These are phyloP conservation scores for Chloropsis hardwickii DNA, from an alignment of 2,113 vertebrate genomes.

Conservation along the genomic window DNA sequence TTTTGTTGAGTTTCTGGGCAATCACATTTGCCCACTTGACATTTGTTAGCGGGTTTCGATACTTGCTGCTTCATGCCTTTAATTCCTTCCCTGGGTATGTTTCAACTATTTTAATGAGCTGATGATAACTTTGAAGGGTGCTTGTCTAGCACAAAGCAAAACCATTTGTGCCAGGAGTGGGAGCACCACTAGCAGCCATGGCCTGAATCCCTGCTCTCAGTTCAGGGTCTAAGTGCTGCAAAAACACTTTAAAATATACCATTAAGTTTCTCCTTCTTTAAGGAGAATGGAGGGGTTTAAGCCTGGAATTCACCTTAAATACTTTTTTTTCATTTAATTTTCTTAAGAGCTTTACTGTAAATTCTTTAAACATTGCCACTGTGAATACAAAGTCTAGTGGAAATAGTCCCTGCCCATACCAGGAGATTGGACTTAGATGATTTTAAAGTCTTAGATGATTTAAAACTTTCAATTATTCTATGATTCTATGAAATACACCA, in stretches of 20 bases:
- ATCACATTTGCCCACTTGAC: not conserved
- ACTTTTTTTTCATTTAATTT: not conserved
- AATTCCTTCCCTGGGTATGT: not conserved
- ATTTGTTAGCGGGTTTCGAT: not conserved
- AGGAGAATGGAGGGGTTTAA: not conserved
- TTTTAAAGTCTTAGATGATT: not conserved
- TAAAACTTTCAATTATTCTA: not conserved
- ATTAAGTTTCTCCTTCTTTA: not conserved
- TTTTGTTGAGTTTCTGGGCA: not conserved
- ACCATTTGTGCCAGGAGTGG: not conserved
- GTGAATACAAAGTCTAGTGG: not conserved
- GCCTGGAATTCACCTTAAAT: not conserved
- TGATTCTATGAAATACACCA: rapidly evolving
- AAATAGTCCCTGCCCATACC: not conserved
- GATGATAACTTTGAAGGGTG: not conserved
- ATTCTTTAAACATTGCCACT: not conserved
- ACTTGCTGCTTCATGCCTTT: not conserved
- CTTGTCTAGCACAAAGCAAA: not conserved
- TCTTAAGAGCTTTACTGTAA: not conserved
- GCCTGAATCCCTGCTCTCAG: not conserved
- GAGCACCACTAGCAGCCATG: not conserved
- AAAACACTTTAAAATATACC: not conserved
- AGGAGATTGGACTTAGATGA: not conserved
- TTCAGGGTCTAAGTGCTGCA: not conserved
- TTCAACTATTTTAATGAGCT: not conserved